Evolutionary conservation across 92 coral and sea anemone species (phyloP).

Genomic region (Isaurus tuberculatus): DNA sequence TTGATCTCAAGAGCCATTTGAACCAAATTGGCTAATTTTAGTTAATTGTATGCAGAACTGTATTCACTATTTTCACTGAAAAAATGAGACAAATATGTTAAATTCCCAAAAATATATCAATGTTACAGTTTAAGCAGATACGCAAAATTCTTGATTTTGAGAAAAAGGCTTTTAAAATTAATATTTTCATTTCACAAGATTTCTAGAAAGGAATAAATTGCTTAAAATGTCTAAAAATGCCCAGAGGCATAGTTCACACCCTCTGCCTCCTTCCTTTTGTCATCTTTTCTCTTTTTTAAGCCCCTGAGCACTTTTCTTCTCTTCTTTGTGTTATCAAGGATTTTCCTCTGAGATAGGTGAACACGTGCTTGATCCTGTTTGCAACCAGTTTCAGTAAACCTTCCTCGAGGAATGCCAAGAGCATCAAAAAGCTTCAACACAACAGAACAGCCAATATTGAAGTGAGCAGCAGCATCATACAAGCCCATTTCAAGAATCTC

Average conservation of each 20-base stretch:
- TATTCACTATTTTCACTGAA: constrained; percentile 5
- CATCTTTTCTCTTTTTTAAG: constrained; percentile 23
- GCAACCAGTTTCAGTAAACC: constrained; percentile 65
- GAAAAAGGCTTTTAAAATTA: constrained; percentile 45
- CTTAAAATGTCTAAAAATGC: constrained; percentile 47
- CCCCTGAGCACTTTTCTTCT: constrained; percentile 73
- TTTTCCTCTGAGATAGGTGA: constrained; percentile 54
- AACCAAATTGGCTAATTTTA: constrained; percentile 40
- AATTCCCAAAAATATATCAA: constrained; percentile 15
- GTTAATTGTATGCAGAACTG: constrained; percentile 25
- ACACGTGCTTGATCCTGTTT: constrained; percentile 49
- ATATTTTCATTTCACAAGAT: neutral
- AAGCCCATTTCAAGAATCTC: constrained; percentile 66
- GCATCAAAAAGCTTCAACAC: constrained; percentile 58
- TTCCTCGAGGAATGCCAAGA: constrained; percentile 63
- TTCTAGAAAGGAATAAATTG: neutral
- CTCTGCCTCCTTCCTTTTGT: constrained; percentile 63
- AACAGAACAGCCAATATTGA: constrained; percentile 59
- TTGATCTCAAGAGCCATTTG: constrained; percentile 28
- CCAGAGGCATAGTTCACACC: constrained; percentile 62
- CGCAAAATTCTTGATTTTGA: constrained; percentile 39
- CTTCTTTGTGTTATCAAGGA: constrained; percentile 39
- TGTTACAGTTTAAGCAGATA: neutral
- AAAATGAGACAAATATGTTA: constrained; percentile 23
- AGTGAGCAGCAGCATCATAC: constrained; percentile 66